A percentile compares a stretch with the other conserved stretches of the same genome.
These are phyloP conservation scores for Paraescarpia echinospica DNA, from an alignment of 1,140 invertebrate genomes.

Conservation along the genomic window DNA sequence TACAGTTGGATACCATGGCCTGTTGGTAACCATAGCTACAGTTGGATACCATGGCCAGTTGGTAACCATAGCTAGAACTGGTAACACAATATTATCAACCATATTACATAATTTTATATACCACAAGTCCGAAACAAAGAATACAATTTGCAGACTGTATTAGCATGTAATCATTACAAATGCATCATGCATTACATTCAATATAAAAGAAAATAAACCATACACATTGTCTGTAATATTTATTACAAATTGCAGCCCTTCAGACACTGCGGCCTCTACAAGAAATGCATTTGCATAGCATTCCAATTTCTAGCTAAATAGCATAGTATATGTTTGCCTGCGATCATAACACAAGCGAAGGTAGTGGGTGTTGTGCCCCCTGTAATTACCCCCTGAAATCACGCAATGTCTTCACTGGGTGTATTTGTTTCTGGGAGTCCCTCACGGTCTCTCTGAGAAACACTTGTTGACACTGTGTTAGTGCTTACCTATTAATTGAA, in stretches of 20 bases:
- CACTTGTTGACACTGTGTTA: no score
- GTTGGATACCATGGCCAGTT: no score
- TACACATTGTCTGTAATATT: not conserved
- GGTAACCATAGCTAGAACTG: no score
- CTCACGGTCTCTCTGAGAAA: no score
- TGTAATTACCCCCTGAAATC: not conserved
- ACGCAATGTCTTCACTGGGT: no score
- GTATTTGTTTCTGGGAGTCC: no score
- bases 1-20: no score
- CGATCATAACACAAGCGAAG: not conserved
- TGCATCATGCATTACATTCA: not conserved
- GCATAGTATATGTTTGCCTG: not conserved
- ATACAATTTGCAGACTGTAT: not conserved
- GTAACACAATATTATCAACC: no score
- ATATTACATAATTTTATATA: not conserved
- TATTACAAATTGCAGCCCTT: not conserved
- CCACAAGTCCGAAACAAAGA: not conserved
- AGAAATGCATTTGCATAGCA: conserved; percentile 5
- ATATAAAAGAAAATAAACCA: not conserved
- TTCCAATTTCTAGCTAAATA: not conserved
- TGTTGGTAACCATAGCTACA: no score
- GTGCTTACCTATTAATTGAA: no score
- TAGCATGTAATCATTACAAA: not conserved
- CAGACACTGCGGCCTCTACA: not conserved
- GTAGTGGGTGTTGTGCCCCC: not conserved